Percentiles rank a stretch among this genome's conserved stretches.
phyloP scores from a whole-genome alignment of 2,888 invertebrate genomes.

The Ophion ventricosus region DNA sequence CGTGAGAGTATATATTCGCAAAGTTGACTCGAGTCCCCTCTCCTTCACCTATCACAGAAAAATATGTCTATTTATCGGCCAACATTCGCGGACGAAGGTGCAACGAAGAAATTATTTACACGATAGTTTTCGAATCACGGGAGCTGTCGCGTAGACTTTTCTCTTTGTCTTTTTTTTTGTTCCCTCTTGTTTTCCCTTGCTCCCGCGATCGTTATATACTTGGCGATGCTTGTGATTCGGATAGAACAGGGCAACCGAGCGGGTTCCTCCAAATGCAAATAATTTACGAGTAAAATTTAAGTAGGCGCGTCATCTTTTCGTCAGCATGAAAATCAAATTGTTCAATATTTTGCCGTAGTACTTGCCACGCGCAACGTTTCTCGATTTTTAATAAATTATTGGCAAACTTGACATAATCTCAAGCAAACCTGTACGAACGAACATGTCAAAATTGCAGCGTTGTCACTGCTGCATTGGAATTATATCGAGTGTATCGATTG shows the following conservation, averaged over 20 bases:
- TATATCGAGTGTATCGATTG: too few species aligned
- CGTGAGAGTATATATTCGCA: slow-evolving; percentile 24
- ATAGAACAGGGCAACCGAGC: slow-evolving; percentile 9
- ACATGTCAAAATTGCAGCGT: too few species aligned
- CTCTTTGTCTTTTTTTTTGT: slow-evolving; percentile 22
- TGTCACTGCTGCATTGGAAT: too few species aligned
- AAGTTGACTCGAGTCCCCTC: slow-evolving; percentile 66
- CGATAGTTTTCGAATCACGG: slow-evolving; percentile 51
- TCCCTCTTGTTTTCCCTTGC: not conserved
- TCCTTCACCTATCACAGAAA: slow-evolving; percentile 79
- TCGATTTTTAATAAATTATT: not conserved
- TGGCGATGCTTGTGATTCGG: slow-evolving; percentile 44
- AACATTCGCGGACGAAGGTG: slow-evolving; percentile 55
- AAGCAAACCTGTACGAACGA: too few species aligned
- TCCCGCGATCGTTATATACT: slow-evolving; percentile 41
- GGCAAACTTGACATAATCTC: not conserved
- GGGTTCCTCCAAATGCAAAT: slow-evolving; percentile 11
- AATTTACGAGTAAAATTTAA: slow-evolving; percentile 21
- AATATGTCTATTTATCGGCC: slow-evolving; percentile 68
- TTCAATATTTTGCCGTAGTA: not conserved
- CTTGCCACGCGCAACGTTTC: too few species aligned
- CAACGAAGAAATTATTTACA: slow-evolving; percentile 62
- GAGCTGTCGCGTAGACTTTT: slow-evolving; percentile 40
- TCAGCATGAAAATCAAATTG: not conserved
- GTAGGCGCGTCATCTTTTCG: not conserved